Conservation (phyloP, 2,113 vertebrate species). For the Lampris incognitus region DNA sequence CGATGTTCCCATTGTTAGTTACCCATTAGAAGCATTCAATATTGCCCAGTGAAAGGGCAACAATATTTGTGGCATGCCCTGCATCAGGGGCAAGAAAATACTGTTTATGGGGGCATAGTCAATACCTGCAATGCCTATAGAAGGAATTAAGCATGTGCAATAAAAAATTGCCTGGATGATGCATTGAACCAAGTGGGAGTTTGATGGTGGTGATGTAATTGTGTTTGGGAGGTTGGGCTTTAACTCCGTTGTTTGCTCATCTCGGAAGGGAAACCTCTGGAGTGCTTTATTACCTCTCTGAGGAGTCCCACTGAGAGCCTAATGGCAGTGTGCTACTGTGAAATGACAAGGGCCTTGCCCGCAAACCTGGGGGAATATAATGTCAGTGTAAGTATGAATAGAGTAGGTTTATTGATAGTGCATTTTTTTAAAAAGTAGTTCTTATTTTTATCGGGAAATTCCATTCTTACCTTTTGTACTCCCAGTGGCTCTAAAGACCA, state of each 20-base stretch:
- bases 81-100: slow-evolving; percentile 21
- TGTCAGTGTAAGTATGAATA: neutral
- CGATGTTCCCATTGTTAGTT: slow-evolving; percentile 10
- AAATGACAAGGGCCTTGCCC: slow-evolving; percentile 18
- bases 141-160: slow-evolving; percentile 59
- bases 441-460: too few species aligned
- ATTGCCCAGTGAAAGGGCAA: neutral
- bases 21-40: neutral
- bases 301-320: slow-evolving; percentile 30
- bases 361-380: slow-evolving; percentile 11
- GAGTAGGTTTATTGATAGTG: neutral
- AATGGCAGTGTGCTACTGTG: slow-evolving; percentile 26
- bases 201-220: slow-evolving; percentile 61
- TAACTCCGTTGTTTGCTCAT: slow-evolving; percentile 42
- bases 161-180: slow-evolving; percentile 65
- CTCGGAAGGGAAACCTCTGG: slow-evolving; percentile 34
- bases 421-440: too few species aligned
- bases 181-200: slow-evolving; percentile 54
- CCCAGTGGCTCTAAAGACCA: too few species aligned
- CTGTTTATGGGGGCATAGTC: slow-evolving; percentile 64
- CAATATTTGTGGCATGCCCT: slow-evolving; percentile 15
- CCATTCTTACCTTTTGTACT: too few species aligned
- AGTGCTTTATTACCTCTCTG: slow-evolving; percentile 29
- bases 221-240: slow-evolving; percentile 63
- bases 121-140: slow-evolving; percentile 57